Base-by-base conservation (phyloP, 2,113 vertebrate species). In the Chaenocephalus aceratus region DNA sequence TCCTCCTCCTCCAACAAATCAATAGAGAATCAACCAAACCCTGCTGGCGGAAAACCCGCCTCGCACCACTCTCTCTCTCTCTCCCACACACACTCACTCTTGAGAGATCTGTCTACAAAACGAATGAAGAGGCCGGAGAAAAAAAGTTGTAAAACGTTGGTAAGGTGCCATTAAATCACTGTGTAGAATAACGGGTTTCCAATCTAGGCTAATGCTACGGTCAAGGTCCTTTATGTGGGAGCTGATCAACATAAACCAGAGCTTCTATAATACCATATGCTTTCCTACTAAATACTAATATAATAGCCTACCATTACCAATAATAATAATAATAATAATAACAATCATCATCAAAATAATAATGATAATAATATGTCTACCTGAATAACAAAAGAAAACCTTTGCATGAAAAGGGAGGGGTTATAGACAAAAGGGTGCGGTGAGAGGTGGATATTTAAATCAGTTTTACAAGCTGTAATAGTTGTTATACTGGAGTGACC, bases 11-110 rank as follows among this genome's bases (percentile, higher is more conserved):
- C 82, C 89, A 74, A 83, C 85, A 92, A 92, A 94, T 94, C 93
- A 92, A 93, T 94, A 86, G 74, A 83, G 88, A 90, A 90, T 94
- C 93, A 93, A 90, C 89, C 89, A 86, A 90, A 90, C 92, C 66
- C 89, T 90, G 85, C 73, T 80, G 85, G 82, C 86, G 85, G 88
- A 93, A 93, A 92, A 88, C 89, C 89, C 93, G 92, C 93, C 93
- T 83, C 79, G 85, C 72, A 67, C 26, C 16, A 49, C 59, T 36
- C 57, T 10, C 45, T 72, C 52, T 57, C 59, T 36, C 57, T 10
- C 67, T 41, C 36, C 36, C 36, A 41, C 5, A 7, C 36, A 41
- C 36, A 41, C 36, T 41, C 36, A 6, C 36, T 7, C 36, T 26
- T 26, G 7, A 68, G 51, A 54, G 26, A 23, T 72, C 10, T 52